These are phyloP conservation scores for Delphinus delphis DNA, from an alignment of 2,113 vertebrate species.

Conservation along the genomic window DNA sequence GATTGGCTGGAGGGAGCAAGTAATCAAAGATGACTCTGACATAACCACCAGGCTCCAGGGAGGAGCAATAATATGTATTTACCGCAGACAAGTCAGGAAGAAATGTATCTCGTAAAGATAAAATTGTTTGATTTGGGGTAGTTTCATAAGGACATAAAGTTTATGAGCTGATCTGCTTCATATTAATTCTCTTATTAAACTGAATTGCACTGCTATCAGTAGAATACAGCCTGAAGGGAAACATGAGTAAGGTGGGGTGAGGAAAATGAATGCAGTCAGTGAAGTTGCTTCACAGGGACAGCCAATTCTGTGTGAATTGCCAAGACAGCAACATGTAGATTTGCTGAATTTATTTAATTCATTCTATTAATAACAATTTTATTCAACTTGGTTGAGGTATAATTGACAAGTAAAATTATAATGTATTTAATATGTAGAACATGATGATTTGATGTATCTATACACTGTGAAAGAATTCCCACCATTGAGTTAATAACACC, in stretches of 20 bases:
- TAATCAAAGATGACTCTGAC: not conserved
- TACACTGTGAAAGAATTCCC: not conserved
- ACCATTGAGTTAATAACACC: not conserved
- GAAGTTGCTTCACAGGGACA: not conserved
- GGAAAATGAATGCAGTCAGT: not conserved
- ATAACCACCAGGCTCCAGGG: not conserved
- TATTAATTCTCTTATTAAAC: not conserved
- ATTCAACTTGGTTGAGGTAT: not conserved
- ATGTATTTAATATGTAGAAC: not conserved
- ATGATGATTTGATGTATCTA: not conserved
- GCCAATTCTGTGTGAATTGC: not conserved
- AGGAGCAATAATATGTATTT: not conserved
- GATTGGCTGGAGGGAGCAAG: not conserved
- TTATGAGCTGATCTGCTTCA: not conserved
- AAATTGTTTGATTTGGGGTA: not conserved
- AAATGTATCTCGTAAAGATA: not conserved
- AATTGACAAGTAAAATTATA: not conserved
- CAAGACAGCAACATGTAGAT: not conserved
- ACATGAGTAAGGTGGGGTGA: not conserved
- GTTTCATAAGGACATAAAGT: not conserved
- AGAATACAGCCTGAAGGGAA: not conserved
- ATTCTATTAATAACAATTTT: not conserved
- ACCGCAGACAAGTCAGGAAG: not conserved
- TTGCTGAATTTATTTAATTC: not conserved
- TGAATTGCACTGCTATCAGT: not conserved